These are phyloP conservation scores for Chelmon rostratus DNA, from an alignment of 2,797 vertebrate genomes.

Conservation along the genomic window DNA sequence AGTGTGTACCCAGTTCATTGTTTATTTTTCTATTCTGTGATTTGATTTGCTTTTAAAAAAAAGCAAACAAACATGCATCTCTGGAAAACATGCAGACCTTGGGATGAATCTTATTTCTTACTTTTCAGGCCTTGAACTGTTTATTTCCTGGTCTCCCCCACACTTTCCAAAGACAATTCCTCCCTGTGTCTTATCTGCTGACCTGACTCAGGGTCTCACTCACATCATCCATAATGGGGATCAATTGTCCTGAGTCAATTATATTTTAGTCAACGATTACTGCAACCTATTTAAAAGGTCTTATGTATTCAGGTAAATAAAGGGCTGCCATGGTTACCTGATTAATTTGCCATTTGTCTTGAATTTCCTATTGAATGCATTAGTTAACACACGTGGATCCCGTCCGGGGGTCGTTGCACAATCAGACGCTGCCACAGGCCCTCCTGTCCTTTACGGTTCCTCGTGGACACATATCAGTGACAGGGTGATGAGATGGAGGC, in stretches of 20 bases:
- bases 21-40: not conserved
- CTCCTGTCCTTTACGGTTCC: constrained; percentile 55
- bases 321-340: constrained; percentile 79
- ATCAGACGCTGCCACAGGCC: constrained; percentile 68
- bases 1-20: not conserved
- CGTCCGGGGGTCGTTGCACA: constrained; percentile 63
- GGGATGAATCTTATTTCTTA: constrained; percentile 22
- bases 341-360: constrained; percentile 88
- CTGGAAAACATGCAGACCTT: constrained; percentile 37
- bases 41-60: constrained; percentile 29
- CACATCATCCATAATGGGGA: constrained; percentile 89
- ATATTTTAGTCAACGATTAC: constrained; percentile 85
- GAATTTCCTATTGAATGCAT: constrained; percentile 83
- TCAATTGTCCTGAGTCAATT: constrained; percentile 89
- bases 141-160: constrained; percentile 4
- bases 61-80: constrained; percentile 22
- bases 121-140: constrained; percentile 33
- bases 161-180: constrained; percentile 46
- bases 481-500: constrained; percentile 64
- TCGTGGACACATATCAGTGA: constrained; percentile 57
- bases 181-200: constrained; percentile 65
- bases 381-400: constrained; percentile 78
- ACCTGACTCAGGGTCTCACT: constrained; percentile 83
- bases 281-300: constrained; percentile 88
- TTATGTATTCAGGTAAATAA: constrained; percentile 82